Base-by-base conservation (phyloP, 2,113 vertebrate genomes). In the Kryptolebias marmoratus region DNA sequence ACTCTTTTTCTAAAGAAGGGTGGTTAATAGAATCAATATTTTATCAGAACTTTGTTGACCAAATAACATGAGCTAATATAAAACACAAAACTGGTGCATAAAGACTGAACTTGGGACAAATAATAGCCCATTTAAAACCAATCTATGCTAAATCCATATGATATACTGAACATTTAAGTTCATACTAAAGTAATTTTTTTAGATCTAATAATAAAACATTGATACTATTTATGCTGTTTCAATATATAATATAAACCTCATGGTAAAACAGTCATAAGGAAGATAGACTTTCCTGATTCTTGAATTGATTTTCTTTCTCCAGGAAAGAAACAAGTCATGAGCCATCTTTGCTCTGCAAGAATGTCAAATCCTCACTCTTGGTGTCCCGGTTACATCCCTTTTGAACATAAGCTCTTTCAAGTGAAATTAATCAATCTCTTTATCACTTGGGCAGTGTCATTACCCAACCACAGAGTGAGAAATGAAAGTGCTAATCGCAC, bases 351-450 rank as follows among this genome's bases (percentile, higher is more conserved):
- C 52, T 14, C 66, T 55, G 75, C 81, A 64, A 90, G 79, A 32
- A 91, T 67, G 75, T 76, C 82, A 90, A 88, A 91, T 83, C 84
- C 55, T 72, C 67, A 32, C 85, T 83, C 60, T 30, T 75, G 85
- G 91, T 8, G 16, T 91, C 92, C 87, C 75, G 45, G 91, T 86
- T 89, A 86, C 92, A 92, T 93, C 90, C 91, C 90, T 95, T 90
- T 95, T 95, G 93, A 96, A 94, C 95, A 95, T 92, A 91, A 84
- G 91, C 91, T 92, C 93, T 95, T 95, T 96, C 95, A 94, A 96
- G 94, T 94, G 92, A 95, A 96, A 96, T 96, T 96, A 96, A 97
- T 98, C 96, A 96, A 95, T 95, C 94, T 95, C 93, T 97, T 95
- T 96, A 97, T 96, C 96, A 95, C 94, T 95, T 89, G 91, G 83